Base-by-base conservation (phyloP, 1,140 invertebrate species). In the Microplitis demolitor region DNA sequence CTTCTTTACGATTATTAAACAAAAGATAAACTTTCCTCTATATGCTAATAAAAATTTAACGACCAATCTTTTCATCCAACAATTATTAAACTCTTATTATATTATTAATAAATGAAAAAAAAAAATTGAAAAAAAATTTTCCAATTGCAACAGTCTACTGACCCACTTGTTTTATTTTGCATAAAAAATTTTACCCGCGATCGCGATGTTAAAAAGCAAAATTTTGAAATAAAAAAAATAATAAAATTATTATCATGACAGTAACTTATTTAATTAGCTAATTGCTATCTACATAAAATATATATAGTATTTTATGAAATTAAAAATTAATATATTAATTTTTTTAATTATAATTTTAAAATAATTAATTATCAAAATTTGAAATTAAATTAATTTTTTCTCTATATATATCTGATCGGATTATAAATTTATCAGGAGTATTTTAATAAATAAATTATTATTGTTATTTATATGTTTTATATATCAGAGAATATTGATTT, bases 81-180 rank as follows among this genome's bases (percentile, higher is more conserved):
- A 31, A 56, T 68, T 56, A n/a, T 8, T 24, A 45, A 45, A 45
- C 39, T 45, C 39, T 45, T 45, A 45, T 45, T 11, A 45, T 45
- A 24, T 24, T 24, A 24, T 24, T 37, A 39, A 37, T 61, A 35
- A 37, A 33, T 14, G n/a, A 37, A 39, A 69, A 69, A 69, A 69
- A 69, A 69, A 34, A 16, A 61, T 37, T 45, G n/a, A 54, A 68
- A 53, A 68, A 58, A 68, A 53, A 24, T 24, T 24, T 24, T 24
- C 24, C 24, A 24, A 50, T 33, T 13, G 50, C 24, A 60, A 60
- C 56, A 72, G n/a, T 72, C 63, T 56, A 72, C 70, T 72, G 64
- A 72, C 70, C 70, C 37, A 72, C 61, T 72, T 72, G 54, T n/a
- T 34, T 50, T 34, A 24, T 31, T 58, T 16, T 31, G 50, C 6